Evolutionary conservation across 1,140 invertebrate species (phyloP), one percentile per base, ranked within the genome.

Genomic region (Doryteuthis pealeii): DNA sequence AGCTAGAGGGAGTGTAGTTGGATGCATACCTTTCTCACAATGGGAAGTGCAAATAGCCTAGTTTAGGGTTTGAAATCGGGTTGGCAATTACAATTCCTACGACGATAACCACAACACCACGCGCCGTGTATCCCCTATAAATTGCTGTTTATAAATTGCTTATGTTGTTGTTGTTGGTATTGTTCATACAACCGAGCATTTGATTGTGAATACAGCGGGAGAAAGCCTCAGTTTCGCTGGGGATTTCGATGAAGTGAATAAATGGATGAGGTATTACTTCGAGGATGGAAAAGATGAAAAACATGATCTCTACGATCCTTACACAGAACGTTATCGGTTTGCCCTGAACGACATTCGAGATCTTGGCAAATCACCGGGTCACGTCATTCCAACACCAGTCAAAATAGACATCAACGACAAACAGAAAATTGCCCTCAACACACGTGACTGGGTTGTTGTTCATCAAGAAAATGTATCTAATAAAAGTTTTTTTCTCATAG

Each of bases 221-320:
- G 80, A 82, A 35, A 65, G 62, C 14, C 40, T 84, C 26, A 54
- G 62, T 6, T 86, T 81, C 73, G 82, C 85, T 8, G 77, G 74
- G 35, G 71, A 80, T 33, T 86, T 83, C 67, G 71, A 65, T 1
- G 80, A 65, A 66, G 72, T 69, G 8, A 77, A 81, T 49, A 79
- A 83, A 70, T 85, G 80, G 77, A 82, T 82, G 45, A 58, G 84
- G 12, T 82, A 79, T 65, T 71, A 76, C 5, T 45, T 71, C 40
- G 14, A 26, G 31, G 43, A 71, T 26, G 31, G n/a, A 26, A 26
- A 8, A 45, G 18, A 22, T 14, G 40, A 43, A 26, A 31, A 15
- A 4, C 54, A 58, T 4, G 85, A 85, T 69, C 66, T 35, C 33
- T 87, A 79, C 66, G 76, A 80, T 49, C 84, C 84, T 1, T 83